Conservation (phyloP, 2,113 vertebrate species). For the Brachypodius melanocephalos region DNA sequence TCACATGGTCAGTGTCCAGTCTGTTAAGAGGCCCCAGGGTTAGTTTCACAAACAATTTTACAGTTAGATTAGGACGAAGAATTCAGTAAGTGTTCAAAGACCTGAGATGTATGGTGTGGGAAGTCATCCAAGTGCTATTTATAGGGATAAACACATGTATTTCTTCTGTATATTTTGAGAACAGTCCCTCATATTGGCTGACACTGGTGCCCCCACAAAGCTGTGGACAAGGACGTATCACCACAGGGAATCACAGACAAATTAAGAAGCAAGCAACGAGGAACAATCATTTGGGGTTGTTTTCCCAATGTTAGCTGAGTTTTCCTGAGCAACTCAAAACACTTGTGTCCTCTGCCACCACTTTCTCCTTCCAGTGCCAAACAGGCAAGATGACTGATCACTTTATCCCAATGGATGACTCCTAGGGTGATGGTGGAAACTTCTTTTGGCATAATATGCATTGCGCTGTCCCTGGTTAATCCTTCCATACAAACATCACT, state of each 20-base stretch:
- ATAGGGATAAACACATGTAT: neutral
- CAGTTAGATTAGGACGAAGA: neutral
- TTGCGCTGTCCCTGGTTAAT: neutral
- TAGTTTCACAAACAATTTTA: neutral
- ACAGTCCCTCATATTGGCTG: neutral
- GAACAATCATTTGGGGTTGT: neutral
- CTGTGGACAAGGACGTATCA: neutral
- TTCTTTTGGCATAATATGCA: neutral
- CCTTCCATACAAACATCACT: neutral
- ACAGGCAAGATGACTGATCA: neutral
- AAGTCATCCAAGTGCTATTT: neutral
- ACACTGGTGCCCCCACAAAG: neutral
- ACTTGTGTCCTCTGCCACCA: neutral
- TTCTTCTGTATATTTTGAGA: neutral
- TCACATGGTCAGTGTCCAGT: neutral
- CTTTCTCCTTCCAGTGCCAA: neutral
- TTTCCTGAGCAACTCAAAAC: neutral
- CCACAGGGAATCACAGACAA: neutral
- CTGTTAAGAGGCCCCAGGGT: neutral
- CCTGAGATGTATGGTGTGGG: neutral
- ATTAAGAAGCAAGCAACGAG: neutral
- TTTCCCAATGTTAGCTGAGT: neutral
- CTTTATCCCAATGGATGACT: neutral
- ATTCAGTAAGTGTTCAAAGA: neutral
- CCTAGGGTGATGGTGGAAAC: neutral